Evolutionary conservation across 2,888 invertebrate species (phyloP), one percentile per base, ranked within the genome.

Genomic region (Agrotis puta): DNA sequence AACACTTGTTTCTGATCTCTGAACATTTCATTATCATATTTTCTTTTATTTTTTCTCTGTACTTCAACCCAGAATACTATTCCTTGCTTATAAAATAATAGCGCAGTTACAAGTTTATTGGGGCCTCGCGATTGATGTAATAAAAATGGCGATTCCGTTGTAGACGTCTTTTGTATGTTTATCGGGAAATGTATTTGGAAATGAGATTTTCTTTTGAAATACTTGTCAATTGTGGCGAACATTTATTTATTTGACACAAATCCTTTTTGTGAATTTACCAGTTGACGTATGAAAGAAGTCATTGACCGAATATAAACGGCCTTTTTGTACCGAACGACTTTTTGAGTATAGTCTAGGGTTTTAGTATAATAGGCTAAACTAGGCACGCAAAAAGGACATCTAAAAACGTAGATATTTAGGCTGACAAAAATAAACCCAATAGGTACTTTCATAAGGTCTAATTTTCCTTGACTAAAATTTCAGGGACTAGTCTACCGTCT

Each of bases 61-160:
- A 63, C 57, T 73, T 64, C 53, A 57, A 72, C 53, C 50, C 33
- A 71, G 43, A 71, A 70, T 67, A 64, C 24, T 56, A 64, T 74
- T 64, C 57, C 48, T 70, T 76, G 45, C 57, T 51, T 67, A 43
- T 61, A 83, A 56, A 76, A 80, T 70, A 76, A 74, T 63, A 56
- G 65, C n/a, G 39, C 48, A 70, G 70, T 80, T 65, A 76, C 57
- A 70, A 74, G 51, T 85, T 76, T 83, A 82, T 75, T 71, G 72
- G 43, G 53, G 68, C 58, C 27, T 56, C 66, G 53, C 68, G 50
- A 71, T 70, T 64, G 57, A 73, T 58, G 61, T 70, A 56, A 79
- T 75, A 70, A 76, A 82, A 83, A 68, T 50, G 61, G 64, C 67
- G 57, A 68, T 72, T 68, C 53, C 43, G 39, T 33, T 74, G 54